Conservation (phyloP, 2,797 vertebrate genomes). For the Sebastes steindachneri region DNA sequence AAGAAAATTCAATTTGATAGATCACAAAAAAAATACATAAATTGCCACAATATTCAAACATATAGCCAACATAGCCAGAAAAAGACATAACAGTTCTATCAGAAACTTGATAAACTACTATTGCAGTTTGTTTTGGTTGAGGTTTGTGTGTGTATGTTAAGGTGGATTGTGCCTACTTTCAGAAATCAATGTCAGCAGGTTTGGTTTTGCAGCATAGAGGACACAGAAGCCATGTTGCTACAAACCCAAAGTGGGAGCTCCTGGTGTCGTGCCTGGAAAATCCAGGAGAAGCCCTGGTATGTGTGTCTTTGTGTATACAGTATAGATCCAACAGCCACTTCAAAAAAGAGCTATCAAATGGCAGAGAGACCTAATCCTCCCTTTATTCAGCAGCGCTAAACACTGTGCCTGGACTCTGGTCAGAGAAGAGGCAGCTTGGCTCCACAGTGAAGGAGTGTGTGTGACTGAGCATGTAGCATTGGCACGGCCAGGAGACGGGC, state of each 20-base stretch:
- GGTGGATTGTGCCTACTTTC: not conserved
- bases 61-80: not conserved
- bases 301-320: conserved; percentile 59
- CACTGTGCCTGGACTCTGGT: conserved; percentile 54
- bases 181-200: conserved; percentile 10
- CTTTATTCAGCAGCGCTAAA: conserved; percentile 70
- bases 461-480: conserved; percentile 51
- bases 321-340: conserved; percentile 62
- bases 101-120: not conserved
- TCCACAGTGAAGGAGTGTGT: conserved; percentile 54
- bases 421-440: conserved; percentile 44
- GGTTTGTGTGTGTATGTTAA: not conserved
- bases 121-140: not conserved
- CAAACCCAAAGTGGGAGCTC: conserved; percentile 19
- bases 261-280: conserved; percentile 24
- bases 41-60: not conserved
- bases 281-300: conserved; percentile 45
- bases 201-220: not conserved
- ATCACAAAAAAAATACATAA: not conserved
- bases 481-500: conserved; percentile 46
- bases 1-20: not conserved
- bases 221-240: conserved; percentile 11
- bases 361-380: conserved; percentile 65
- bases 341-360: conserved; percentile 65
- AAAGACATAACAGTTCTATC: not conserved